These are phyloP conservation scores for Peromyscus polionotus DNA, from an alignment of 2,113 vertebrate genomes.

Conservation along the genomic window DNA sequence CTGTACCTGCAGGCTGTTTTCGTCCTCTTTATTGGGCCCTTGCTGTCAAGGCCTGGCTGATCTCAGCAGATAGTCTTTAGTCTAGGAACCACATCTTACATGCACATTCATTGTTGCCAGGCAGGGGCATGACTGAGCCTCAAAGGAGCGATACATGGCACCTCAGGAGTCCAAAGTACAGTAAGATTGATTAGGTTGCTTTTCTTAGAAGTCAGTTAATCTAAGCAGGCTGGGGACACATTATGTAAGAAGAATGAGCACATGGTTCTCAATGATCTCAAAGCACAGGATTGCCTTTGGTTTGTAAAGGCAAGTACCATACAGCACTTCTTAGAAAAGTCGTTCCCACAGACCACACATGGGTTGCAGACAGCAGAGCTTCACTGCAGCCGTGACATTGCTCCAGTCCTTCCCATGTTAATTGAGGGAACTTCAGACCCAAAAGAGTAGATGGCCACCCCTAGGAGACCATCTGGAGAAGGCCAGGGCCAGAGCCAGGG, in stretches of 20 bases:
- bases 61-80: background rate
- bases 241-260: background rate
- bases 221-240: background rate
- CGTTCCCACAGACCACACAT: too few species aligned
- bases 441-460: background rate
- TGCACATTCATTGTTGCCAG: background rate
- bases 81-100: background rate
- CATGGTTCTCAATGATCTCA: background rate
- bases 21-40: too few species aligned
- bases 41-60: background rate
- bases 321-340: background rate
- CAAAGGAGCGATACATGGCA: background rate
- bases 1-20: background rate
- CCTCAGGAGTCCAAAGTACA: background rate
- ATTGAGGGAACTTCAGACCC: background rate
- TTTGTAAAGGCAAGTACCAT: background rate
- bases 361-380: background rate
- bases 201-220: background rate
- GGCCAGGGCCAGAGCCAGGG: background rate
- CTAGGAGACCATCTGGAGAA: background rate
- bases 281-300: too few species aligned
- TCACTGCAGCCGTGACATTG: background rate
- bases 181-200: background rate
- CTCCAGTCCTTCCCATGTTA: background rate
- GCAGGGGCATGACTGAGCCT: background rate